Evolutionary conservation across 2,113 vertebrate species (phyloP), one percentile per base, ranked within the genome.

Genomic region (Cyanoderma ruficeps): DNA sequence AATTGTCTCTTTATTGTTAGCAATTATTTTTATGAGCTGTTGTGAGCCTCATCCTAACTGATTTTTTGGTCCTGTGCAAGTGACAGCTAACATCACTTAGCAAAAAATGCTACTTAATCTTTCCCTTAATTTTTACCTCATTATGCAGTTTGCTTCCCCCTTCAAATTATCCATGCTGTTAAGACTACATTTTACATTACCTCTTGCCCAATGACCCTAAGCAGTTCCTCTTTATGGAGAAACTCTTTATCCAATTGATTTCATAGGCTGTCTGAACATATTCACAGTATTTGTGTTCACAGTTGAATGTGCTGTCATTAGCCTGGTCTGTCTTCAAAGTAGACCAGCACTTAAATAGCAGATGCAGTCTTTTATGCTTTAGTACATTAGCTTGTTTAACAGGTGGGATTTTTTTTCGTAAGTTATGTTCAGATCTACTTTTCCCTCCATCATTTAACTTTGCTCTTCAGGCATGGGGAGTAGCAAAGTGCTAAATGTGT

Each of bases 351-450:
- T 76, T 52, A 84, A 71, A 19, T 13, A 83, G 64, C 23, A 83
- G 86, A 76, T 28, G 11, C 37, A 53, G 14, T 42, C 42, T 81
- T 61, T 53, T 46, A 41, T 83, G 25, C 28, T 79, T 69, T 83
- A 72, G 35, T 60, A 33, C 5, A 27, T n/a, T 61, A 88, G 27
- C 14, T 50, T 71, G 13, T 60, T 87, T 63, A 90, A 72, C 9
- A 31, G 10, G 15, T 46, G 23, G 11, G 35, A 0, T 3, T 25
- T 69, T 78, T 80, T 42, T 46, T 47, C 6, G 0, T 27, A 74
- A 80, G 21, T 44, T 39, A 47, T 4, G 9, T 84, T 79, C n/a
- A 84, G n/a, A 35, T 65, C 31, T 85, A n/a, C 47, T 59, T 80
- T 69, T 50, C 41, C 23, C 30, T 87, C 39, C 27, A 37, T 57